phyloP scores from a whole-genome alignment of 2,888 invertebrate genomes.

The Hyles lineata region DNA sequence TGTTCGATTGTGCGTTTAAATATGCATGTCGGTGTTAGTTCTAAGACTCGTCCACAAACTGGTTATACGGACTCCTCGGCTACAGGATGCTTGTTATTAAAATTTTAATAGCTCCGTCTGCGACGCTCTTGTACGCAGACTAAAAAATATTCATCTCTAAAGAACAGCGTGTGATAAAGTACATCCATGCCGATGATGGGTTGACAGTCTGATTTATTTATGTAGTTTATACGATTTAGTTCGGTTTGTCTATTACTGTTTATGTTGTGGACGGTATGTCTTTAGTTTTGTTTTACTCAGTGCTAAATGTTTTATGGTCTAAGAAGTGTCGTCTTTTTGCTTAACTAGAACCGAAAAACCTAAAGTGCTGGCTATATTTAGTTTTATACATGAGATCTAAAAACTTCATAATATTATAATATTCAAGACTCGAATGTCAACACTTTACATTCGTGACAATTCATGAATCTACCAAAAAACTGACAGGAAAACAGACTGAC shows the following conservation, averaged over 20 bases:
- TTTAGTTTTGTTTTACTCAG: too few species aligned
- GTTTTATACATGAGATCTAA: too few species aligned
- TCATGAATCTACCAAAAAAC: too few species aligned
- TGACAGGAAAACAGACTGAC: too few species aligned
- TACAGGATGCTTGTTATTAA: slow-evolving; percentile 66
- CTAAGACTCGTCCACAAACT: slow-evolving; percentile 61
- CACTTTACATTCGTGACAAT: too few species aligned
- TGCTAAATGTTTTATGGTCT: too few species aligned
- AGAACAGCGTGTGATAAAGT: background rate
- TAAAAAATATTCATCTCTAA: slow-evolving; percentile 28
- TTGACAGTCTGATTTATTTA: background rate
- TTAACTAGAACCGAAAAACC: too few species aligned
- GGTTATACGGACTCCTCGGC: slow-evolving; percentile 54
- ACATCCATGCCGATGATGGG: background rate
- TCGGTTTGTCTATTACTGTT: background rate
- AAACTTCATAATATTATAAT: too few species aligned
- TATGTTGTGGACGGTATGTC: too few species aligned
- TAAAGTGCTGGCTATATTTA: too few species aligned
- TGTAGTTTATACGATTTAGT: background rate
- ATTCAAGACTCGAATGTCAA: too few species aligned
- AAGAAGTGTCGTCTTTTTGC: too few species aligned
- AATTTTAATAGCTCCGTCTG: slow-evolving; percentile 57
- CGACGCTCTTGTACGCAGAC: slow-evolving; percentile 41
- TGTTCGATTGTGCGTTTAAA: slow-evolving; percentile 13
- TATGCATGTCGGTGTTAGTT: slow-evolving; percentile 17